Base-by-base conservation (phyloP, 1,140 invertebrate species). In the Leptinotarsa defecta region DNA sequence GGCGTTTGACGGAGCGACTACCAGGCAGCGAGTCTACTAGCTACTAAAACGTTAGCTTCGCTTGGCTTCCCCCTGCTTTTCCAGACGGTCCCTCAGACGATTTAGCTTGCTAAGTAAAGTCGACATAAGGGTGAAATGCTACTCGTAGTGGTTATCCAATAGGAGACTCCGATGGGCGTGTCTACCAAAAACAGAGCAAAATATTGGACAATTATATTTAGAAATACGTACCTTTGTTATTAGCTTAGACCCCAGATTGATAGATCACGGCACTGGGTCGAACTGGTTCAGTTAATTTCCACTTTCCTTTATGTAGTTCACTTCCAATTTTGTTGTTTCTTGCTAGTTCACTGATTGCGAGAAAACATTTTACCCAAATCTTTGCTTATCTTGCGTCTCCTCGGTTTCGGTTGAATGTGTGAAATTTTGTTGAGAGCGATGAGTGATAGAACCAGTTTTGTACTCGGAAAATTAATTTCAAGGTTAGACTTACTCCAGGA, bases 171-270 rank as follows among this genome's bases (percentile, higher is more conserved):
- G 69, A 80, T 76, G 77, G 82, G 82, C 82, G 82, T 81, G 82
- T 79, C 79, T 76, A 76, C 79, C 77, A 78, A 83, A 83, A 83
- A 81, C 79, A 62, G 63, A 79, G 79, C 77, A 73, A 77, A 43
- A 43, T 43, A 43, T 43, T 43, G 34, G 34, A 43, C 76, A 77
- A 79, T 77, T 78, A 77, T 77, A 77, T 43, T 43, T 43, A 43
- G 76, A 77, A 77, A 79, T 77, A 76, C 76, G 77, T 74, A 75
- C 76, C 76, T 76, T 80, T 77, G 79, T 78, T 78, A 64, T 73
- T 79, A 77, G 70, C 52, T 63, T 24, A 19, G 27, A 63, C 17
- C 61, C 20, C 20, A 62, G 71, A 63, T 72, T 63, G 52, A 72
- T 57, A 72, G 61, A 48, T 27, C 71, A 72, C 24, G 71, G 22